Percentiles rank a stretch among this genome's conserved stretches.
Evolutionary conservation across 1,140 invertebrate genomes (phyloP).

Genomic region (Ridgeia piscesae): DNA sequence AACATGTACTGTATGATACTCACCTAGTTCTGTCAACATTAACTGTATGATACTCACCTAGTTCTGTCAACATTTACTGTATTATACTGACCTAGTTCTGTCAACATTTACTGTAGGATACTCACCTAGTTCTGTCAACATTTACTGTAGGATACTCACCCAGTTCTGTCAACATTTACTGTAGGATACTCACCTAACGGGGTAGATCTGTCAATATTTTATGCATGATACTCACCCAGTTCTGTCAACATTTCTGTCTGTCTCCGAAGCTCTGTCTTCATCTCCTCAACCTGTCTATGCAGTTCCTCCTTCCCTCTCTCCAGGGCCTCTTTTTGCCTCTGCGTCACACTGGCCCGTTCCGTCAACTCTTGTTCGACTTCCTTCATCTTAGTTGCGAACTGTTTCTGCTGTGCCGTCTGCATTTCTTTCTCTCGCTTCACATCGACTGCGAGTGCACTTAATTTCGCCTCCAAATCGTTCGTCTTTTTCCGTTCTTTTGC

Average conservation of each 20-base stretch:
- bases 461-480: conserved; percentile 41
- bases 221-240: background rate
- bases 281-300: conserved; percentile 33
- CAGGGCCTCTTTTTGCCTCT: conserved; percentile 34
- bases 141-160: no score
- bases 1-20: no score
- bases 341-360: background rate
- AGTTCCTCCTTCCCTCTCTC: conserved; percentile 31
- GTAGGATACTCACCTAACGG: no score
- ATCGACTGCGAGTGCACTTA: conserved; percentile 42
- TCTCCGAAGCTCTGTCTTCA: conserved; percentile 37
- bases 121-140: no score
- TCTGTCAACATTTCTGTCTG: conserved; percentile 28
- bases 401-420: conserved; percentile 36
- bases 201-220: no score
- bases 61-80: no score
- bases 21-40: no score
- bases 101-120: no score
- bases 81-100: no score
- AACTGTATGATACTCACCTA: no score
- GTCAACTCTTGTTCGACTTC: conserved; percentile 32
- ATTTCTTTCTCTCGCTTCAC: conserved; percentile 46
- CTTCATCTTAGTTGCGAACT: conserved; percentile 47
- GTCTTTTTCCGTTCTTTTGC: conserved; percentile 37
- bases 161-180: no score